Percentiles rank a stretch among this genome's conserved stretches.
Evolutionary conservation across 2,797 vertebrate species (phyloP).

Genomic region (Periophthalmus magnuspinnatus): DNA sequence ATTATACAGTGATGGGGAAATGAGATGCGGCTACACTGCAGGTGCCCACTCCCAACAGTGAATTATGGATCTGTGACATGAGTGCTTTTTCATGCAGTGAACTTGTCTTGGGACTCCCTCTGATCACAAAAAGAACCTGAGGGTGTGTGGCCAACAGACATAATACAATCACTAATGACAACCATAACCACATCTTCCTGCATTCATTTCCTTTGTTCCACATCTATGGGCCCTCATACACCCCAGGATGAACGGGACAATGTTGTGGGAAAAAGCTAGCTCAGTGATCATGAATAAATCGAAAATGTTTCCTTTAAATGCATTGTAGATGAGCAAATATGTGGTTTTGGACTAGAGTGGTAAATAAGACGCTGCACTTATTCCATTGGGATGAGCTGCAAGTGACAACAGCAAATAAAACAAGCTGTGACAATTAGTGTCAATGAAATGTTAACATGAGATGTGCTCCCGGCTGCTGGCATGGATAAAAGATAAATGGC

Average conservation of each 20-base stretch:
- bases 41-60: slow-evolving; percentile 45
- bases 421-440: slow-evolving; percentile 73
- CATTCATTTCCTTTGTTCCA: slow-evolving; percentile 31
- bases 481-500: slow-evolving; percentile 81
- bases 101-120: slow-evolving; percentile 60
- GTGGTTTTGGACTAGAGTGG: not conserved
- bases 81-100: slow-evolving; percentile 59
- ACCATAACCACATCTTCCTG: slow-evolving; percentile 42
- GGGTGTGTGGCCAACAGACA: slow-evolving; percentile 39
- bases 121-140: slow-evolving; percentile 49
- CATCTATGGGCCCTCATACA: slow-evolving; percentile 35
- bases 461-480: slow-evolving; percentile 66
- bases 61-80: slow-evolving; percentile 57
- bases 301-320: not conserved
- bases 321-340: not conserved
- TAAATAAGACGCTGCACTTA: not conserved
- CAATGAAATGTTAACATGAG: slow-evolving; percentile 65
- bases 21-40: not conserved
- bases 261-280: slow-evolving; percentile 25
- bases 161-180: slow-evolving; percentile 56
- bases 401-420: slow-evolving; percentile 67
- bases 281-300: not conserved
- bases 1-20: slow-evolving; percentile 47
- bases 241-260: slow-evolving; percentile 20
- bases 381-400: slow-evolving; percentile 48